These are phyloP conservation scores for Pycnomerus fuliginosus DNA, from an alignment of 2,888 invertebrate species.

Conservation along the genomic window DNA sequence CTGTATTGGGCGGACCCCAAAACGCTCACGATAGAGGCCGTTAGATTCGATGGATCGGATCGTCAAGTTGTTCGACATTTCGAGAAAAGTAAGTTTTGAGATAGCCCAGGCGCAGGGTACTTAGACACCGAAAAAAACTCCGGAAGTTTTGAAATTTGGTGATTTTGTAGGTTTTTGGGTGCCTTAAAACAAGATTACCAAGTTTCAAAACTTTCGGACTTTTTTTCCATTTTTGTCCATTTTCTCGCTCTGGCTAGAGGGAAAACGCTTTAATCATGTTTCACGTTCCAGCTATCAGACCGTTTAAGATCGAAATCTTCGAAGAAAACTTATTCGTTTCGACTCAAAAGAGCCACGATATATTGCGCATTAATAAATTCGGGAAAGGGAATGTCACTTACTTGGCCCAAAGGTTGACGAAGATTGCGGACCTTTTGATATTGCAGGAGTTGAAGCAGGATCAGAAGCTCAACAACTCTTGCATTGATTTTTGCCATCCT, in stretches of 20 bases:
- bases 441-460: conserved; percentile 67
- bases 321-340: conserved; percentile 70
- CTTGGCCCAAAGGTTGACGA: conserved; percentile 57
- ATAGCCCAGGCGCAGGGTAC: no score
- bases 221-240: no score
- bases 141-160: no score
- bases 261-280: no score
- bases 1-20: conserved; percentile 87
- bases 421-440: conserved; percentile 66
- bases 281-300: conserved; percentile 58
- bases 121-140: no score
- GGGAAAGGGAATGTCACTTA: conserved; percentile 60
- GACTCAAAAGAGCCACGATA: conserved; percentile 62
- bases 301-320: conserved; percentile 72
- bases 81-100: conserved; percentile 54
- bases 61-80: conserved; percentile 62
- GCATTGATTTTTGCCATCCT: conserved; percentile 60
- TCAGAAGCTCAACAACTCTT: conserved; percentile 60
- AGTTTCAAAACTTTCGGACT: no score
- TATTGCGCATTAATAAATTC: conserved; percentile 68
- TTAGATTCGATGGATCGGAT: conserved; percentile 67
- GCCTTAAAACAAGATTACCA: no score
- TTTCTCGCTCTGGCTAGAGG: no score
- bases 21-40: conserved; percentile 68
- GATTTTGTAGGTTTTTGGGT: no score